These are phyloP conservation scores for Gonatopus flavifemur DNA, from an alignment of 1,140 invertebrate species.

Conservation along the genomic window DNA sequence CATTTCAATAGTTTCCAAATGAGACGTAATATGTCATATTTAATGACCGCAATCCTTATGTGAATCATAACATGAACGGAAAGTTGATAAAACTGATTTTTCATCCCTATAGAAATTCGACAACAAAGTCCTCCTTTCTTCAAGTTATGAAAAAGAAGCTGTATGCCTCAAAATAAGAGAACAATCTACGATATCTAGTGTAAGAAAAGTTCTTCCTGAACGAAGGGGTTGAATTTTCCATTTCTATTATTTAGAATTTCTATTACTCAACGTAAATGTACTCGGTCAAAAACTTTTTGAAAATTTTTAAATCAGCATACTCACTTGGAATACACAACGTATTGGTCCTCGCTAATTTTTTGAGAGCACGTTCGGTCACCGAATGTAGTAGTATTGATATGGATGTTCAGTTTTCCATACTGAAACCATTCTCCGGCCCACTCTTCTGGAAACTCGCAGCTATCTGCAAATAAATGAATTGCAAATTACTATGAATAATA, in stretches of 20 bases:
- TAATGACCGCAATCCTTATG: too few species aligned
- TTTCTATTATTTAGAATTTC: not conserved
- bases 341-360: conserved; percentile 51
- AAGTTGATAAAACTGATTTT: too few species aligned
- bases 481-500: too few species aligned
- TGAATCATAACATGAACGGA: too few species aligned
- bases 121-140: too few species aligned
- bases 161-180: too few species aligned
- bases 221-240: not conserved
- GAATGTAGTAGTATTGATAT: conserved; percentile 53
- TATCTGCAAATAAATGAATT: conserved; percentile 36
- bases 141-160: too few species aligned
- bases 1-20: too few species aligned
- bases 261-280: not conserved
- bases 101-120: too few species aligned
- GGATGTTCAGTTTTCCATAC: conserved; percentile 49
- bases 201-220: not conserved
- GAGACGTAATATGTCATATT: too few species aligned
- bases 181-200: not conserved
- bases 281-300: not conserved
- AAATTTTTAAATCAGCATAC: conserved; percentile 20
- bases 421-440: conserved; percentile 63
- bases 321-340: conserved; percentile 55
- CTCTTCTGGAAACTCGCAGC: conserved; percentile 56
- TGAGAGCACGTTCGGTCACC: conserved; percentile 56